Conservation (phyloP, 2,113 vertebrate genomes). For the Cynopterus brachyotis region DNA sequence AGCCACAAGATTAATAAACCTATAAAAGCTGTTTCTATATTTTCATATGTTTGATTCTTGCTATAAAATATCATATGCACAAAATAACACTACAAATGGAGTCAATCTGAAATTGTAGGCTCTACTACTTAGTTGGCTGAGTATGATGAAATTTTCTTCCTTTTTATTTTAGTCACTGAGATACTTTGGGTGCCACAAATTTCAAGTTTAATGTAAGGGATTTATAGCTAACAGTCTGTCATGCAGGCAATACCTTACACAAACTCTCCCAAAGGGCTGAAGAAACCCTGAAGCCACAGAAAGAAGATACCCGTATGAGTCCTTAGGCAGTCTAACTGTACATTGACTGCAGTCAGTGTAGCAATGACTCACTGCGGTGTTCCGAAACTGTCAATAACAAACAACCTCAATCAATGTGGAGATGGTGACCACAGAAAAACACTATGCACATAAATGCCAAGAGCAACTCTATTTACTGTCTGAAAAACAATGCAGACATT, state of each 20-base stretch:
- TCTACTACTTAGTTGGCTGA: slow-evolving; percentile 21
- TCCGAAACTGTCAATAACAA: background rate
- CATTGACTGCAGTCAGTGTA: background rate
- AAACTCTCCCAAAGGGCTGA: background rate
- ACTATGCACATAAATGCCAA: background rate
- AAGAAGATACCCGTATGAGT: background rate
- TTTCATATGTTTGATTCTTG: slow-evolving; percentile 32
- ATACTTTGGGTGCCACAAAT: background rate
- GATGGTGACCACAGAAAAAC: background rate
- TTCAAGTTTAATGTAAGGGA: slow-evolving; percentile 34
- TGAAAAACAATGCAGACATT: background rate
- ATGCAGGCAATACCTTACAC: background rate
- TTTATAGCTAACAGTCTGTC: background rate
- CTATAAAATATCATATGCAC: background rate
- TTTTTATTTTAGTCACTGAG: slow-evolving; percentile 8
- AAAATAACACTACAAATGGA: background rate
- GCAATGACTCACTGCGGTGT: background rate
- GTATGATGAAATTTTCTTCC: slow-evolving; percentile 42
- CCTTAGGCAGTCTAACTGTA: background rate
- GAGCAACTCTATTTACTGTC: background rate
- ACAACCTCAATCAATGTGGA: background rate
- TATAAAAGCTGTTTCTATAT: background rate
- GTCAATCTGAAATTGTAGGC: background rate
- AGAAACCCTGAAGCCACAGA: background rate
- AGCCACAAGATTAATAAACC: background rate